A percentile compares a stretch with the other conserved stretches of the same genome.
Conservation (phyloP, 2,888 invertebrate genomes). For the Erebia epiphron region DNA sequence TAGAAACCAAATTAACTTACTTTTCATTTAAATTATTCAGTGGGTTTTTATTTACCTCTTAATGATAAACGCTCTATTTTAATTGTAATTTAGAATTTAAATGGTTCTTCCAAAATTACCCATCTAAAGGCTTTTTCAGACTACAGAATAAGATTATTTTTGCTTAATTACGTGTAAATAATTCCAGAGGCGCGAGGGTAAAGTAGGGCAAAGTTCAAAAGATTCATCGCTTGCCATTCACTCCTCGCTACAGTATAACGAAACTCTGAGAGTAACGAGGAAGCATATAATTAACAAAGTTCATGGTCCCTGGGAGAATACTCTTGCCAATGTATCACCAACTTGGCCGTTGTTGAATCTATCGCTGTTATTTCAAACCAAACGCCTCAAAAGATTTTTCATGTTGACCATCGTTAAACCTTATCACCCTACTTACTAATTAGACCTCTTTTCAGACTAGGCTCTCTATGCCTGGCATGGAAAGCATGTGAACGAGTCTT, state of each 20-base stretch:
- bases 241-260: constrained; percentile 22
- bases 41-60: too few relatives aligned
- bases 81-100: too few relatives aligned
- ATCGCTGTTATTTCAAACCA: constrained; percentile 5
- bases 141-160: background rate
- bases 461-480: background rate
- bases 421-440: too few relatives aligned
- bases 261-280: constrained; percentile 39
- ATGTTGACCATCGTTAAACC: too few relatives aligned
- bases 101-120: background rate
- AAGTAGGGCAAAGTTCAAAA: constrained; percentile 28
- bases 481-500: too few relatives aligned
- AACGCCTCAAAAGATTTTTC: background rate
- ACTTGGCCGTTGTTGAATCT: constrained; percentile 8
- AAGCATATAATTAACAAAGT: constrained; percentile 63
- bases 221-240: constrained; percentile 28
- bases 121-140: background rate
- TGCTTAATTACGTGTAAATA: constrained; percentile 21
- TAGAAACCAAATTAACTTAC: too few relatives aligned
- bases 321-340: constrained; percentile 26
- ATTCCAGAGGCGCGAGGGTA: constrained; percentile 18
- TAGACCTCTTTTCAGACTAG: too few relatives aligned
- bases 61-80: too few relatives aligned
- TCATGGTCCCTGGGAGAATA: constrained; percentile 40
- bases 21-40: too few relatives aligned